Conservation (phyloP, 1,140 invertebrate species). For the Papilio aristodemus region DNA sequence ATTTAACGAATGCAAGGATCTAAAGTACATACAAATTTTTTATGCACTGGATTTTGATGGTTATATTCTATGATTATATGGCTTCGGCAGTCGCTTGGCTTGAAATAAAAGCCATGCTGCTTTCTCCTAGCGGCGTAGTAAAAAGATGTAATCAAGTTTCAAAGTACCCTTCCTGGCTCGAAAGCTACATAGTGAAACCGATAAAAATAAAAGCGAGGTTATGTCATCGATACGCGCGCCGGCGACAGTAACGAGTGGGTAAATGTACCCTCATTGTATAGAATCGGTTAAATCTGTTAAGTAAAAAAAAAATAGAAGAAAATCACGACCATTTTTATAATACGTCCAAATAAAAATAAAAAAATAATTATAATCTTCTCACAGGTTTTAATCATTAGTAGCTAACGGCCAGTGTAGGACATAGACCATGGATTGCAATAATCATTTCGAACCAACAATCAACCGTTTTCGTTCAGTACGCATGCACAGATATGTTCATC, state of each 20-base stretch:
- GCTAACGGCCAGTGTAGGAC: not conserved
- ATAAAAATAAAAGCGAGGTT: constrained; percentile 29
- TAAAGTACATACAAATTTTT: not conserved
- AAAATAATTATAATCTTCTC: not conserved
- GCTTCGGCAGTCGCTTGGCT: not conserved
- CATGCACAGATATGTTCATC: too few relatives aligned
- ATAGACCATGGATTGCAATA: too few relatives aligned
- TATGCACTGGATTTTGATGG: not conserved
- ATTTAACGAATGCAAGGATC: too few relatives aligned
- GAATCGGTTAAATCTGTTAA: constrained; percentile 8
- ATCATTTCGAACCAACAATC: too few relatives aligned
- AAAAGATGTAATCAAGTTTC: constrained; percentile 12
- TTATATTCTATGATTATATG: not conserved
- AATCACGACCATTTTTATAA: not conserved
- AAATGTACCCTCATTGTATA: constrained; percentile 17
- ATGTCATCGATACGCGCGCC: constrained; percentile 10
- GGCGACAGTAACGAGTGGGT: constrained; percentile 4
- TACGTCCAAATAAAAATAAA: not conserved
- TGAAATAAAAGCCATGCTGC: not conserved
- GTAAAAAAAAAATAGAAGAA: not conserved
- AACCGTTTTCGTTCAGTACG: too few relatives aligned
- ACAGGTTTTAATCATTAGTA: not conserved
- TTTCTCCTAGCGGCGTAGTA: constrained; percentile 1
- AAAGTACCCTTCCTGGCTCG: not conserved
- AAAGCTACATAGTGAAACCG: not conserved